phyloP scores from a whole-genome alignment of 1,140 invertebrate species.

The Leptopilina boulardi region DNA sequence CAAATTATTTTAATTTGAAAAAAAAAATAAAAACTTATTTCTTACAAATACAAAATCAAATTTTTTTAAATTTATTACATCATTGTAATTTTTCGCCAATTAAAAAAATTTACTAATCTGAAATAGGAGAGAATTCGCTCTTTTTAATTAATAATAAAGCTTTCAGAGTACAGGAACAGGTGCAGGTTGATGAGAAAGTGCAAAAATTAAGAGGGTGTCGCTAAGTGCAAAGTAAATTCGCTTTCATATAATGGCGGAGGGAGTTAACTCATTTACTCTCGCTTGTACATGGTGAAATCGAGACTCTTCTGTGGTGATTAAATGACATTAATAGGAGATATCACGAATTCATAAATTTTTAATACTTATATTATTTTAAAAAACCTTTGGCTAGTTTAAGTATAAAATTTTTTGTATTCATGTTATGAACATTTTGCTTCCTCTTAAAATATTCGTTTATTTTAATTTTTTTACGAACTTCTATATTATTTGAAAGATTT shows the following conservation, averaged over 20 bases:
- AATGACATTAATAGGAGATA: slow-evolving; percentile 3
- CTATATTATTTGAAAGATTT: too few species aligned
- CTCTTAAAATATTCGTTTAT: too few species aligned
- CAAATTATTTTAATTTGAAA: too few species aligned
- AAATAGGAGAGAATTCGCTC: background rate
- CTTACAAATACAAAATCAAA: too few species aligned
- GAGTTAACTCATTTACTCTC: slow-evolving; percentile 18
- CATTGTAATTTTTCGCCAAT: too few species aligned
- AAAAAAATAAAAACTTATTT: too few species aligned
- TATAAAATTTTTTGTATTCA: too few species aligned
- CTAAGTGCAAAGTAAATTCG: slow-evolving; percentile 21
- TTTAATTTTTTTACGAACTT: too few species aligned
- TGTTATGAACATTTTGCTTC: too few species aligned
- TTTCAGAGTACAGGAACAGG: background rate
- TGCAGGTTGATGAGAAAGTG: background rate
- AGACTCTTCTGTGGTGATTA: slow-evolving; percentile 1
- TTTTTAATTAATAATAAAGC: slow-evolving; percentile 8
- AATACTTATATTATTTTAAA: too few species aligned
- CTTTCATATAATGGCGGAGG: background rate
- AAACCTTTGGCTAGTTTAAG: too few species aligned
- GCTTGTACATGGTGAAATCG: slow-evolving; percentile 12
- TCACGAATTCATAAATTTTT: background rate
- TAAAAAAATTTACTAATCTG: background rate
- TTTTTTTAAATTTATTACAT: too few species aligned
- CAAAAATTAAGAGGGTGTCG: slow-evolving; percentile 4